Conservation (phyloP, 2,797 vertebrate genomes). For the Ambastaia sidthimunki region DNA sequence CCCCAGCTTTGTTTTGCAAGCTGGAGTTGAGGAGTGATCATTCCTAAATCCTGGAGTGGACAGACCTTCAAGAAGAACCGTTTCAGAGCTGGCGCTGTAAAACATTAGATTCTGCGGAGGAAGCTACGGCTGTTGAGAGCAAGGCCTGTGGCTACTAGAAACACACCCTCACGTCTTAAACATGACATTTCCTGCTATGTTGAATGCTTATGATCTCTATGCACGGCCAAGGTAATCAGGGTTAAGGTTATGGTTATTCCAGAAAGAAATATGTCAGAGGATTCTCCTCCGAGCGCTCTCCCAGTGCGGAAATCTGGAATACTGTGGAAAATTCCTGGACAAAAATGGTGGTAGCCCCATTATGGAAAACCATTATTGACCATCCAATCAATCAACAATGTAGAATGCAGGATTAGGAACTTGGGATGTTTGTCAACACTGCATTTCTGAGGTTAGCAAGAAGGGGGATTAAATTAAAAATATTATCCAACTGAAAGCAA, state of each 20-base stretch:
- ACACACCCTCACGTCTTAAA: conserved; percentile 70
- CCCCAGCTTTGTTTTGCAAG: conserved; percentile 68
- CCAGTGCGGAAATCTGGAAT: conserved; percentile 67
- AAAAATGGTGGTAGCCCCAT: conserved; percentile 64
- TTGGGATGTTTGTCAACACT: conserved; percentile 29
- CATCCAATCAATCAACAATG: conserved; percentile 58
- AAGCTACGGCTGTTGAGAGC: conserved; percentile 70
- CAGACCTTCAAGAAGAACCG: conserved; percentile 65
- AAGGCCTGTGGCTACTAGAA: conserved; percentile 70
- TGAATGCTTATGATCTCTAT: conserved; percentile 71
- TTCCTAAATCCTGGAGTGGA: conserved; percentile 65
- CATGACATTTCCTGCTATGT: conserved; percentile 70
- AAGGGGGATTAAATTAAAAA: conserved; percentile 19
- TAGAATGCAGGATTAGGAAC: conserved; percentile 50
- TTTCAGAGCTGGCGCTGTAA: conserved; percentile 72
- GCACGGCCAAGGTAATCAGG: conserved; percentile 52
- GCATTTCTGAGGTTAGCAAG: conserved; percentile 38
- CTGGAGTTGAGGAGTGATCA: conserved; percentile 64
- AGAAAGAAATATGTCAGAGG: conserved; percentile 61
- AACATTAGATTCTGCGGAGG: conserved; percentile 73
- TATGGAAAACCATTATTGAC: conserved; percentile 58
- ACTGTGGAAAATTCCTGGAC: conserved; percentile 65
- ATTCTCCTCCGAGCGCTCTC: conserved; percentile 65
- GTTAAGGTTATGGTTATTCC: conserved; percentile 59
- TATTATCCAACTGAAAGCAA: conserved; percentile 10